Conservation (phyloP, 2,888 invertebrate species). For the Arge pagana region DNA sequence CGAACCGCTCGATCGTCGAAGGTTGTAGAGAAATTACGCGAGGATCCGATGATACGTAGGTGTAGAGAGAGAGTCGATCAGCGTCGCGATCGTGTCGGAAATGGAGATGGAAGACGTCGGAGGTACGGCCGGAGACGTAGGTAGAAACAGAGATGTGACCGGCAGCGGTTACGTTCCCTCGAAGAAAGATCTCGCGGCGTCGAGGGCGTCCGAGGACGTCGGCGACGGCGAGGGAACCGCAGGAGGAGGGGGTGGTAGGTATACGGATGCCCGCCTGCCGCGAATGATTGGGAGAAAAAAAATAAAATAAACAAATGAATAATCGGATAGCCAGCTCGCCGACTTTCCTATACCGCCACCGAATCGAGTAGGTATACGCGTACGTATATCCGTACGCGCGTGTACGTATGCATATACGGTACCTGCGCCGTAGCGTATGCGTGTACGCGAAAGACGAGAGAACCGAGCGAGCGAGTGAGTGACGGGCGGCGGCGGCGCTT, state of each 20-base stretch:
- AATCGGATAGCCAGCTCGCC: too few species aligned
- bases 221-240: slow-evolving; percentile 28
- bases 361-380: too few species aligned
- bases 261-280: slow-evolving; percentile 33
- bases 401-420: too few species aligned
- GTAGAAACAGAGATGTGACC: too few species aligned
- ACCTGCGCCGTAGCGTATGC: too few species aligned
- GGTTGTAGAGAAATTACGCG: too few species aligned
- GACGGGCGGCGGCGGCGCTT: slow-evolving; percentile 48
- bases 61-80: neutral
- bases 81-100: neutral
- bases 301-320: too few species aligned
- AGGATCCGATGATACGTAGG: too few species aligned
- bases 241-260: slow-evolving; percentile 29
- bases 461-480: slow-evolving; percentile 15
- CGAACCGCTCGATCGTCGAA: too few species aligned
- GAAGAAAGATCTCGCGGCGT: slow-evolving; percentile 12
- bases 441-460: too few species aligned
- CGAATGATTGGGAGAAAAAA: neutral
- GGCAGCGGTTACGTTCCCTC: neutral
- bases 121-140: slow-evolving; percentile 9
- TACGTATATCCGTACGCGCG: too few species aligned
- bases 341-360: too few species aligned
- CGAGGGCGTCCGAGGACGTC: slow-evolving; percentile 26
- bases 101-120: neutral